Base-by-base conservation (phyloP, 1,140 invertebrate genomes). In the Drosophila hydei region DNA sequence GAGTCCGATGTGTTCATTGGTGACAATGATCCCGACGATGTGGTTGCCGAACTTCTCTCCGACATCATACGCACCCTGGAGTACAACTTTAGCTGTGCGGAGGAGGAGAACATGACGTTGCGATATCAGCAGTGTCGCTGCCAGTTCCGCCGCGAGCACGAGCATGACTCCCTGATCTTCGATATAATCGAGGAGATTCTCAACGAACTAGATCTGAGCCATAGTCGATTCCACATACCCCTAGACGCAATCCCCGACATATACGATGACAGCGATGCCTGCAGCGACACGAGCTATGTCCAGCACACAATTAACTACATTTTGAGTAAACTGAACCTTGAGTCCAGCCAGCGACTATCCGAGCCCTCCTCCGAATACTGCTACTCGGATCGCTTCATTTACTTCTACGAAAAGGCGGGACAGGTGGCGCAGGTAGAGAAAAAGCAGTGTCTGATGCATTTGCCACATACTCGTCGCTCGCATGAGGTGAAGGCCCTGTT, bases 141-240 rank as follows among this genome's bases (percentile, higher is more conserved):
- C n/a, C 58, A 76, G 27, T 55, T 67, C 4, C 23, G 23, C 0
- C 59, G 51, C 1, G 43, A 54, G 2, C 36, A 70, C 1, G 64
- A 89, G 14, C 38, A 59, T 0, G 52, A 61, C 5, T 71, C 71
- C 6, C 9, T 81, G 4, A 42, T 89, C 0, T 9, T 68, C 14
- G 72, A 84, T 1, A 81, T 91, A 12, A 16, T 91, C 1, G 74
- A 90, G n/a, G 89, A 91, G 33, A 52, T 91, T 0, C 71, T 91
- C 14, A 72, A 70, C 54, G 83, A 91, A 1, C 55, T 91, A 11
- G 89, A 91, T 14, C 52, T 91, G 0, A 19, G 4, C 0, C 70
- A 78, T 42, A 70, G 70, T 0, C 89, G 89, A 14, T 51, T 75
- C 14, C 42, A 70, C 0, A 71, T 69, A 7, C 48, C 9, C 12